Conservation (phyloP, 2,888 invertebrate species). For the Acrobeloides nanus region DNA sequence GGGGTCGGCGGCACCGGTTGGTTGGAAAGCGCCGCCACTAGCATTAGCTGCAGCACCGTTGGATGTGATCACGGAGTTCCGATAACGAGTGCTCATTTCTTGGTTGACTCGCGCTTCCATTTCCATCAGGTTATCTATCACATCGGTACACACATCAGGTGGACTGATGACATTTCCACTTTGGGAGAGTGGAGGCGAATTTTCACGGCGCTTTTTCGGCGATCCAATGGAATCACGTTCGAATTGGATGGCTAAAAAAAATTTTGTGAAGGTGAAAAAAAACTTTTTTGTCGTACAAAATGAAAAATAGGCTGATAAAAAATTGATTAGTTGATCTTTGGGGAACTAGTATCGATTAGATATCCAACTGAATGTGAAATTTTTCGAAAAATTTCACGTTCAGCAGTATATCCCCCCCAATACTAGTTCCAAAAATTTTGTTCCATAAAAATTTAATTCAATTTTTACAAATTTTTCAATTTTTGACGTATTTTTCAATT, state of each 20-base stretch:
- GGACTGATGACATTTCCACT: no score
- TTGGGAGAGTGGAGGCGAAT: slow-evolving; percentile 18
- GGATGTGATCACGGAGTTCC: slow-evolving; percentile 28
- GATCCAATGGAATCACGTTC: slow-evolving; percentile 50
- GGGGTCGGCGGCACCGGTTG: slow-evolving; percentile 1
- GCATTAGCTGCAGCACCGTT: slow-evolving; percentile 4
- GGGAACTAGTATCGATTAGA: no score
- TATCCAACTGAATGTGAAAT: no score
- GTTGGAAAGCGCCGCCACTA: background rate
- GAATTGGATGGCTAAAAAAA: slow-evolving; percentile 49
- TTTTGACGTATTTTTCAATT: no score
- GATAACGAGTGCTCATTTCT: slow-evolving; percentile 38
- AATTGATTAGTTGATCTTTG: background rate
- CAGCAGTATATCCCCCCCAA: background rate
- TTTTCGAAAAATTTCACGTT: no score
- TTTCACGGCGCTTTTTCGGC: slow-evolving; percentile 35
- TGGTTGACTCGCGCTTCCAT: slow-evolving; percentile 41
- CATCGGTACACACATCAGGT: slow-evolving; percentile 21
- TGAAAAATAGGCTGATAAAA: background rate
- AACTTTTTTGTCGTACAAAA: slow-evolving; percentile 2
- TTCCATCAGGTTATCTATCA: slow-evolving; percentile 48
- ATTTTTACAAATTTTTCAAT: no score
- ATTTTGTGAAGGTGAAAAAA: slow-evolving; percentile 8
- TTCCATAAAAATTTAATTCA: background rate
- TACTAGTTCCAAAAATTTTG: background rate